Percentiles rank a stretch among this genome's conserved stretches.
phyloP scores from a whole-genome alignment of 2,888 invertebrate genomes.

The Tetrapedia diversipes region DNA sequence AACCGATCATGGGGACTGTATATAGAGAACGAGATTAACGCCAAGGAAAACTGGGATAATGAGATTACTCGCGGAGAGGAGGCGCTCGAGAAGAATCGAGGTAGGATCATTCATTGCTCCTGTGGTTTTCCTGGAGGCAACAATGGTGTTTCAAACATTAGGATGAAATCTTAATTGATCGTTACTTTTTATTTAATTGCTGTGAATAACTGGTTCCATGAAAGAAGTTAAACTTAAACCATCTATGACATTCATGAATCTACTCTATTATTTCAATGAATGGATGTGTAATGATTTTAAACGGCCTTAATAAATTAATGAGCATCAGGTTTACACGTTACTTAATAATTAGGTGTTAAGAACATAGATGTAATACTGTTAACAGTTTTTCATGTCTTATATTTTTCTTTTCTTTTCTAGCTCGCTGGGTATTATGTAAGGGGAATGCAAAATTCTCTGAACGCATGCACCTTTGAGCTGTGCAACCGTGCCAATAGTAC shows the following conservation, averaged over 20 bases:
- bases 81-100: background rate
- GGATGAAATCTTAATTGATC: background rate
- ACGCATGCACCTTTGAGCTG: conserved; percentile 22
- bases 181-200: background rate
- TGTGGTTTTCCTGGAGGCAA: background rate
- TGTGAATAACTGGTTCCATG: background rate
- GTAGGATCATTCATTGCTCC: background rate
- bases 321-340: background rate
- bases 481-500: conserved; percentile 39
- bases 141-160: background rate
- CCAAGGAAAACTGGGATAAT: conserved; percentile 62
- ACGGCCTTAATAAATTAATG: background rate
- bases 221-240: background rate
- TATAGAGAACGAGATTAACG: conserved; percentile 57
- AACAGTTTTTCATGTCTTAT: background rate
- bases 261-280: background rate
- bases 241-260: background rate
- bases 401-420: conserved; percentile 1
- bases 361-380: background rate
- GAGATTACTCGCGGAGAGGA: conserved; percentile 19
- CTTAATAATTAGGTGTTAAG: background rate
- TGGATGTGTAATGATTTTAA: background rate
- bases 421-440: conserved; percentile 17
- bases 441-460: conserved; percentile 33
- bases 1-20: conserved; percentile 32